These are phyloP conservation scores for Empidonax alnorum DNA, from an alignment of 2,113 vertebrate genomes.

Conservation along the genomic window DNA sequence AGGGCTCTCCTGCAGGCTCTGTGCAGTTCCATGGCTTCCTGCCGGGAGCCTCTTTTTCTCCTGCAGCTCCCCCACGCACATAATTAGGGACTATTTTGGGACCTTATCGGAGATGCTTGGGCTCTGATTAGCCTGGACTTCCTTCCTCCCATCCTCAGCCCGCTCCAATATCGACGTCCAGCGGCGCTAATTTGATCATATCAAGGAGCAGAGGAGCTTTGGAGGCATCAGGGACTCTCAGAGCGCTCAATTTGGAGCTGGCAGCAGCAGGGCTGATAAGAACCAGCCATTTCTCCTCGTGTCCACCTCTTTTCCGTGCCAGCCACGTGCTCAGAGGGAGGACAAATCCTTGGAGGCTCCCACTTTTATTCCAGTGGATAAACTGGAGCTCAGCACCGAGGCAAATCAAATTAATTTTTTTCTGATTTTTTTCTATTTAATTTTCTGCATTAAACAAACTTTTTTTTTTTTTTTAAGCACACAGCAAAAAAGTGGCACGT, in stretches of 20 bases:
- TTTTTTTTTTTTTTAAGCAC: background rate
- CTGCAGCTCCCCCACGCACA: background rate
- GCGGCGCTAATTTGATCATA: background rate
- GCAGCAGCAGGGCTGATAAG: background rate
- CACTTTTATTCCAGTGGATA: background rate
- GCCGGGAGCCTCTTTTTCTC: background rate
- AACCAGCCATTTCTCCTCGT: background rate
- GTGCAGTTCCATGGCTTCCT: background rate
- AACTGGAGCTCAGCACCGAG: background rate
- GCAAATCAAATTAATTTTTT: background rate
- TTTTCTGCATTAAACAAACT: background rate
- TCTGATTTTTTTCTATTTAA: background rate
- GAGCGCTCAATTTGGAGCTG: background rate
- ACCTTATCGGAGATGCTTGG: background rate
- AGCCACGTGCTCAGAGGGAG: background rate
- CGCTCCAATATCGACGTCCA: background rate
- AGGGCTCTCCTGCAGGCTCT: background rate
- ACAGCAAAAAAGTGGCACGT: background rate
- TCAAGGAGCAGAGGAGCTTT: background rate
- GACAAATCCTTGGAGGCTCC: background rate
- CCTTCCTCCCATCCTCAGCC: conserved; percentile 41
- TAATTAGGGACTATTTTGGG: background rate
- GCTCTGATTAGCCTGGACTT: conserved; percentile 30
- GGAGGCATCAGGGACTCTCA: background rate
- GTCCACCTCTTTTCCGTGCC: background rate